Base-by-base conservation (phyloP, 2,888 invertebrate species). In the Blera fallax region DNA sequence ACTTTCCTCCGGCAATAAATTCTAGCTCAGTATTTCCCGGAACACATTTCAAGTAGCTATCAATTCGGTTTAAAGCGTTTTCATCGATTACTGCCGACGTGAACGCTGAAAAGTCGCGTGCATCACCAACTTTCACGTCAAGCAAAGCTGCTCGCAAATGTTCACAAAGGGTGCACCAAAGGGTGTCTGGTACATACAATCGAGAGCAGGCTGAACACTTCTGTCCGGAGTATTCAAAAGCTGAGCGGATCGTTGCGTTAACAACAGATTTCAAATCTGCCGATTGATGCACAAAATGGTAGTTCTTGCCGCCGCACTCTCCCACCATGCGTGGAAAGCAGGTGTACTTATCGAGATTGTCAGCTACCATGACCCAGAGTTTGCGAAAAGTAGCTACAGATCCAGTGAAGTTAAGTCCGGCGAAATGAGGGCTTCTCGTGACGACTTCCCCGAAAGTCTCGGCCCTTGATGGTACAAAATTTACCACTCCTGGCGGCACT, bases 291-390 rank as follows among this genome's bases (percentile, higher is more conserved):
- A 99, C 94, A 90, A 99, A 98, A 91, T 99, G 99, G 92, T 96
- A 99, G 93, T 99, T 99, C 92, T 99, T 99, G 7, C 99, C 99
- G 18, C 99, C 99, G 91, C 98, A 98, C 93, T 99, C 99, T 74
- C 97, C 96, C 88, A 99, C 95, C 69, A 99, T 92, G 78, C 98
- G 94, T 0, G 99, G 99, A 92, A 98, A 99, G 90, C 96, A 97
- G 60, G 93, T 94, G 91, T 98, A 99, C 0, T 91, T 94, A 87
- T 94, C 93, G 32, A 99, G 93, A 90, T 98, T 98, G 76, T 96
- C 93, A 2, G 97, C 98, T 24, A 98, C 97, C 91, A 96, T 96
- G 88, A 95, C 94, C 98, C 98, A 99, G 11, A 99, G 92, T 88
- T 95, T 94, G 89, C 96, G 96, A 91, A 99, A 98, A 2, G 98